These are phyloP conservation scores for Oncorhynchus kisutch DNA, from an alignment of 2,113 vertebrate species.

Conservation along the genomic window DNA sequence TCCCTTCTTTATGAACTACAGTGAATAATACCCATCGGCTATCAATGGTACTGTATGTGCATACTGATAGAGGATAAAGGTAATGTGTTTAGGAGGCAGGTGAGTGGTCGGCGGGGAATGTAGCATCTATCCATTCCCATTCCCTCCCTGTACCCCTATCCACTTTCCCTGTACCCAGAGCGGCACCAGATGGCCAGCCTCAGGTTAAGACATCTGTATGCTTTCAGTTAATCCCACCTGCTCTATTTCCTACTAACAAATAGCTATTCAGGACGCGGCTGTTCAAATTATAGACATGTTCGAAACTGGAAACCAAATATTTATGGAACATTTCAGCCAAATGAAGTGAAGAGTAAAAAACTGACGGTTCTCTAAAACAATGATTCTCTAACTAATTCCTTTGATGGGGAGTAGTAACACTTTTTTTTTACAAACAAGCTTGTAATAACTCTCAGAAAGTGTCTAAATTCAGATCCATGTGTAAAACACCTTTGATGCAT, in stretches of 20 bases:
- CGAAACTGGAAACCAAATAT: not conserved
- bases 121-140: not conserved
- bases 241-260: not conserved
- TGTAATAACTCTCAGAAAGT: not conserved
- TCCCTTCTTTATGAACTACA: too few species aligned
- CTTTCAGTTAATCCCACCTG: conserved; percentile 3
- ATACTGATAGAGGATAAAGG: not conserved
- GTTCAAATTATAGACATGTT: not conserved
- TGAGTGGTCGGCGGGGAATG: not conserved
- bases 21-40: too few species aligned
- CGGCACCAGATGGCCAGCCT: conserved; percentile 44
- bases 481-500: conserved; percentile 22
- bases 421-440: not conserved
- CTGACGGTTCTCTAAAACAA: not conserved
- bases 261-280: not conserved
- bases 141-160: not conserved
- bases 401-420: not conserved
- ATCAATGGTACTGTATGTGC: not conserved
- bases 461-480: not conserved
- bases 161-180: conserved; percentile 8
- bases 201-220: conserved; percentile 35
- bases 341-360: not conserved
- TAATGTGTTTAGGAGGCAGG: not conserved
- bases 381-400: not conserved
- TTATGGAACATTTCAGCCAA: not conserved